A percentile compares a stretch with the other conserved stretches of the same genome.
Evolutionary conservation across 2,113 vertebrate genomes (phyloP).

Genomic region (Neofelis nebulosa): DNA sequence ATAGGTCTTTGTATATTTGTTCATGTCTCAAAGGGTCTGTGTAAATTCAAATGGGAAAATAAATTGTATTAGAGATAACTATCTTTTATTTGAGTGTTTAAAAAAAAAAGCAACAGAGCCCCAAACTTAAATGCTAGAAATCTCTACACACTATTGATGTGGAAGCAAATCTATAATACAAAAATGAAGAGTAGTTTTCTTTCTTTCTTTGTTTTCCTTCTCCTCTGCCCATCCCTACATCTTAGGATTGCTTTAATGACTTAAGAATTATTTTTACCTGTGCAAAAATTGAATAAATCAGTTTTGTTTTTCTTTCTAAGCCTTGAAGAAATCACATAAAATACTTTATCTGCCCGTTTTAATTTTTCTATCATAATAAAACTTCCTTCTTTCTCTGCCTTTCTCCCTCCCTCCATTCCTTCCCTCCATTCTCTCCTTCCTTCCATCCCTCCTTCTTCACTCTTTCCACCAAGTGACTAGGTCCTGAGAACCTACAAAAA

Average conservation of each 20-base stretch:
- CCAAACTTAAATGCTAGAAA: background rate
- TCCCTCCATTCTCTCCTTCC: background rate
- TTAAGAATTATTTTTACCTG: background rate
- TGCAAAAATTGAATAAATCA: background rate
- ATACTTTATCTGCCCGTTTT: background rate
- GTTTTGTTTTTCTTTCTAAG: background rate
- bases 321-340: conserved; percentile 14
- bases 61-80: conserved; percentile 37
- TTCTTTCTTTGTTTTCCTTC: background rate
- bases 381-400: background rate
- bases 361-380: background rate
- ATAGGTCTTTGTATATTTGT: background rate
- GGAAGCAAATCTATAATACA: background rate
- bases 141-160: background rate
- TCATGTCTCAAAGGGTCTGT: conserved; percentile 19
- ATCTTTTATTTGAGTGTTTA: conserved; percentile 25
- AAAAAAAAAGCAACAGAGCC: background rate
- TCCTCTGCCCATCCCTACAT: background rate
- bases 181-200: background rate
- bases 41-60: conserved; percentile 54
- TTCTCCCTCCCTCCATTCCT: background rate
- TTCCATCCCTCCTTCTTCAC: background rate
- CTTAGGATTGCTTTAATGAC: background rate
- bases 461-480: background rate
- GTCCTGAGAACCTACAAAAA: background rate